These are phyloP conservation scores for Limosa lapponica DNA, from an alignment of 2,797 vertebrate genomes.

Conservation along the genomic window DNA sequence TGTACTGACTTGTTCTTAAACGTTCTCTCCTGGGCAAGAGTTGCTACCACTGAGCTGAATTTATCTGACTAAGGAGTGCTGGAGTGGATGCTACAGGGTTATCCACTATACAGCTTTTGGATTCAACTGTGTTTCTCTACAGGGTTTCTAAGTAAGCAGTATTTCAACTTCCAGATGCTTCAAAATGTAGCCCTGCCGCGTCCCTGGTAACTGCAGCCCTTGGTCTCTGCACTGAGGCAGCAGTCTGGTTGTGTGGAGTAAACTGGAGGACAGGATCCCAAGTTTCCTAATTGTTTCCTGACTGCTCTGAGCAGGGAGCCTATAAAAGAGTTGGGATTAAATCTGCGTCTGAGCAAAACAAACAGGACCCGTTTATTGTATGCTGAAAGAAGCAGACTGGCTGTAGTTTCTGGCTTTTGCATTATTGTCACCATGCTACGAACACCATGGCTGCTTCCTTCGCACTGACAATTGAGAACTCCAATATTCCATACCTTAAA, in stretches of 20 bases:
- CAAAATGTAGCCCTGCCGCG: neutral
- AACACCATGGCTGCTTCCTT: constrained; percentile 65
- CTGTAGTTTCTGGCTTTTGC: constrained; percentile 33
- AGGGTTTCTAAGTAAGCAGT: neutral
- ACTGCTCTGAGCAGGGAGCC: neutral
- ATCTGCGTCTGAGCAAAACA: constrained; percentile 53
- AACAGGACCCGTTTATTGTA: constrained; percentile 15
- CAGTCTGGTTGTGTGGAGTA: neutral
- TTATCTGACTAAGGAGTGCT: neutral
- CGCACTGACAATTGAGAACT: constrained; percentile 29
- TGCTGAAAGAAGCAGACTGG: constrained; percentile 28
- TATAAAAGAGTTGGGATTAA: constrained; percentile 42
- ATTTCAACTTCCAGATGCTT: neutral
- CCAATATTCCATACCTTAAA: constrained; percentile 73
- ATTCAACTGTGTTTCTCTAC: neutral
- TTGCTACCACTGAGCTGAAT: neutral
- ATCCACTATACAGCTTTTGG: neutral
- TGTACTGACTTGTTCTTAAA: neutral
- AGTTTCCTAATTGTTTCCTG: constrained; percentile 41
- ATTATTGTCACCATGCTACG: constrained; percentile 28
- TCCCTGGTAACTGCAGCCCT: neutral
- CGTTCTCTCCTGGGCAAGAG: neutral
- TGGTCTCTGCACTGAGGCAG: neutral
- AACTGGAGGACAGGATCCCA: neutral
- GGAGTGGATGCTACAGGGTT: accelerated